Evolutionary conservation across 2,797 vertebrate genomes (phyloP).

Genomic region (Lophius americanus): DNA sequence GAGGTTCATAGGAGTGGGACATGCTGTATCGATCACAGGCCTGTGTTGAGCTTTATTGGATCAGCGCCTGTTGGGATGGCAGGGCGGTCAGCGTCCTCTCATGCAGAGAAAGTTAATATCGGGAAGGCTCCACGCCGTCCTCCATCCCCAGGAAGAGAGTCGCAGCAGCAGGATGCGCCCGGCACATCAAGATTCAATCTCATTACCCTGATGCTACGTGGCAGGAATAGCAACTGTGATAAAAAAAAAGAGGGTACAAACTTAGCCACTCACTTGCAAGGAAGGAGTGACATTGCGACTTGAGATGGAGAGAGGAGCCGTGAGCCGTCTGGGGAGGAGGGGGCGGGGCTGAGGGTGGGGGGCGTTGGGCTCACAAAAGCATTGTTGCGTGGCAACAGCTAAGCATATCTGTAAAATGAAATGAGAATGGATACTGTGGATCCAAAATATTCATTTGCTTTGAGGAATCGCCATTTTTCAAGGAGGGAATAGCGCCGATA

Average conservation of each 20-base stretch:
- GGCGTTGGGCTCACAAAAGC: constrained; percentile 50
- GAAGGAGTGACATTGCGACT: constrained; percentile 78
- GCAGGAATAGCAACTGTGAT: constrained; percentile 68
- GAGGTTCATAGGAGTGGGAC: constrained; percentile 45
- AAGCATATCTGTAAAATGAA: constrained; percentile 79
- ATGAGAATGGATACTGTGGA: constrained; percentile 74
- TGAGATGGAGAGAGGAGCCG: constrained; percentile 52
- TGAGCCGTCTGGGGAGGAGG: not conserved
- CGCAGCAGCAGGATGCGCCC: constrained; percentile 54
- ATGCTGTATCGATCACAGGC: constrained; percentile 67
- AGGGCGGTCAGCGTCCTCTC: constrained; percentile 55
- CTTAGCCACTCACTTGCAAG: constrained; percentile 57
- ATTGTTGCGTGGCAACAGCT: constrained; percentile 83
- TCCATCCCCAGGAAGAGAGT: constrained; percentile 26
- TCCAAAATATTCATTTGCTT: constrained; percentile 76
- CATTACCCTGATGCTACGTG: constrained; percentile 76
- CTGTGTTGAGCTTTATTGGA: constrained; percentile 69
- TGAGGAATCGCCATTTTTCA: constrained; percentile 68
- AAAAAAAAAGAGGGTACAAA: constrained; percentile 55
- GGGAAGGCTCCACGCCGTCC: constrained; percentile 58
- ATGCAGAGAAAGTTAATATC: constrained; percentile 73
- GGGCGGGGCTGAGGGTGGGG: constrained; percentile 23
- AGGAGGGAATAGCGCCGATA: constrained; percentile 37
- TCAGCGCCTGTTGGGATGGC: constrained; percentile 59
- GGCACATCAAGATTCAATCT: constrained; percentile 79